Base-by-base conservation (phyloP, 2,113 vertebrate genomes). In the Phalacrocorax aristotelis region DNA sequence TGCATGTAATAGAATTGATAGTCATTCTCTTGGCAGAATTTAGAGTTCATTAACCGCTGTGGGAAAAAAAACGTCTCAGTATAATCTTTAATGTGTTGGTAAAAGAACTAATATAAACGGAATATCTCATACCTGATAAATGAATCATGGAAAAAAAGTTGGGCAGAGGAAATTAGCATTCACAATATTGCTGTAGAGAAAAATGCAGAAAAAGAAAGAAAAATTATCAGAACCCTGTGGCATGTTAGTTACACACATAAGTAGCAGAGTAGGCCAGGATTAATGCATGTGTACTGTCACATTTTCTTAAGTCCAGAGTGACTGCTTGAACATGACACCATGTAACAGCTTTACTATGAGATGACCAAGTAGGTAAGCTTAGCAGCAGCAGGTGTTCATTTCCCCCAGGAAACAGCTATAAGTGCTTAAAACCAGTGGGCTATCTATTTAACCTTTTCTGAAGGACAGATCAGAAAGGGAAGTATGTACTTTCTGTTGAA, bases 381-480 rank as follows among this genome's bases (percentile, higher is more conserved):
- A 75, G 75, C 87, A 94, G 79, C 78, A 95, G 88, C n/a, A 92
- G 51, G 79, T 82, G 57, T n/a, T 89, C 32, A 48, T 93, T 87
- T 92, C 58, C 90, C 79, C 36, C 74, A 54, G 75, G 82, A 92
- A 88, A 69, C 18, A 42, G 52, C 61, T 61, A 10, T 9, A 87
- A 90, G 55, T 36, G 34, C 77, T 96, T 68, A 71, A 94, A 95
- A 86, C 15, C 75, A 54, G 62, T 29, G 26, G 62, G 76, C 64
- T 83, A 62, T 68, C 79, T 90, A 13, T 40, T 96, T 89, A 93
- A 87, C 83, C 72, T 90, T 90, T 52, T 78, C 72, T 94, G 65
- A 95, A 93, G 92, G 74, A 91, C 69, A 11, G 29, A 81, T 44
- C 51, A 46, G 55, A 68, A 54, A 82, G 36, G 29, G 20, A 70